Evolutionary conservation across 1,140 invertebrate species (phyloP).

Genomic region (Cyclina sinensis): DNA sequence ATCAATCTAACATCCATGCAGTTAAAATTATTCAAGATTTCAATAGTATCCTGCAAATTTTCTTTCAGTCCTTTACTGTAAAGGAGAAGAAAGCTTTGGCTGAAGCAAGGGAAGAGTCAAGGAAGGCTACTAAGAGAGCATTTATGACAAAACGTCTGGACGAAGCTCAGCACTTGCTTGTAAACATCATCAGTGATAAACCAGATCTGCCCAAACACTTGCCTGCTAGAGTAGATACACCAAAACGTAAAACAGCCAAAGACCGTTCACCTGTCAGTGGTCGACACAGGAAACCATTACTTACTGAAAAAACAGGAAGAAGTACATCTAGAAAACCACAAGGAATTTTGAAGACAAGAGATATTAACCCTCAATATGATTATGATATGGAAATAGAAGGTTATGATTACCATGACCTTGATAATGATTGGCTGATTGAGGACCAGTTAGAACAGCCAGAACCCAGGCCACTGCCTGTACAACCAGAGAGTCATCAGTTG

Average conservation of each 20-base stretch:
- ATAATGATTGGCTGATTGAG: conserved; percentile 25
- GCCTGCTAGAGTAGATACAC: conserved; percentile 57
- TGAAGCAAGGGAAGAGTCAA: conserved; percentile 67
- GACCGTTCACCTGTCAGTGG: conserved; percentile 42
- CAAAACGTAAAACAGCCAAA: conserved; percentile 54
- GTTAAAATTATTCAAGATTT: no score
- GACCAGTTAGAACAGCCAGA: background rate
- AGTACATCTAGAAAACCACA: background rate
- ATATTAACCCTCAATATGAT: conserved; percentile 43
- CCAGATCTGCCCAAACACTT: conserved; percentile 75
- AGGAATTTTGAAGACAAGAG: conserved; percentile 29
- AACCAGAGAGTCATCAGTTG: background rate
- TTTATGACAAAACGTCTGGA: conserved; percentile 75
- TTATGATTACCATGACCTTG: conserved; percentile 54
- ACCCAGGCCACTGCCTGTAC: background rate
- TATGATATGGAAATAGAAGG: conserved; percentile 25
- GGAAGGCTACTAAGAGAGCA: conserved; percentile 66
- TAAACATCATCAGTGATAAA: conserved; percentile 80
- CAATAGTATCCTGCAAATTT: background rate
- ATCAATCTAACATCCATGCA: no score
- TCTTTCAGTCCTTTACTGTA: conserved; percentile 3
- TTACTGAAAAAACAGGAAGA: background rate
- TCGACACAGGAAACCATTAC: background rate
- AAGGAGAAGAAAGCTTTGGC: conserved; percentile 4
- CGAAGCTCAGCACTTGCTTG: conserved; percentile 80